A percentile compares a stretch with the other conserved stretches of the same genome.
These are phyloP conservation scores for Hypselothyrea guttata DNA, from an alignment of 2,888 invertebrate species.

Conservation along the genomic window DNA sequence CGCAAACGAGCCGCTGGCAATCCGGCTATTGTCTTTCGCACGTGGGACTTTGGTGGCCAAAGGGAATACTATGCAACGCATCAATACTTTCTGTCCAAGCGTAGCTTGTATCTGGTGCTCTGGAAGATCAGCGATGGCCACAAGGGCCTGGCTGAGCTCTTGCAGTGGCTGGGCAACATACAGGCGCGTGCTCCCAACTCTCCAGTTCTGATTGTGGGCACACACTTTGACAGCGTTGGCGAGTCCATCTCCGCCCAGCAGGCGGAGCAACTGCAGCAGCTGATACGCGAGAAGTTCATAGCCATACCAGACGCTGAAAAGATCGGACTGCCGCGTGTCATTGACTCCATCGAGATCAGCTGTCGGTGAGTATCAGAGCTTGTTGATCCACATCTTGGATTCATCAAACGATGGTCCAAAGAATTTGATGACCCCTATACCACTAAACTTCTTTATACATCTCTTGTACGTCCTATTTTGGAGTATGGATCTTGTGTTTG, in stretches of 20 bases:
- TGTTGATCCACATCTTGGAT: too few species aligned
- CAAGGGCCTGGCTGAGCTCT: constrained; percentile 93
- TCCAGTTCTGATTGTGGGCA: constrained; percentile 97
- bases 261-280: constrained; percentile 91
- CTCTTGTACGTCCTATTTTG: too few species aligned
- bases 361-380: constrained; percentile 80
- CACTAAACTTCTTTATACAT: too few species aligned
- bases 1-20: constrained; percentile 88
- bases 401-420: too few species aligned
- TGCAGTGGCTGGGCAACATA: constrained; percentile 98
- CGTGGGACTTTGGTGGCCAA: constrained; percentile 99
- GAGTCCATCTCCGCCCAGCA: constrained; percentile 81
- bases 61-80: constrained; percentile 99
- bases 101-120: constrained; percentile 96
- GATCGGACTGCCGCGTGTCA: constrained; percentile 94
- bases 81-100: constrained; percentile 97
- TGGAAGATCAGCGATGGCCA: constrained; percentile 97
- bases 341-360: constrained; percentile 96
- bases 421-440: too few species aligned
- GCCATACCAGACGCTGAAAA: constrained; percentile 98
- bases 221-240: constrained; percentile 93
- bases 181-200: constrained; percentile 97
- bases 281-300: constrained; percentile 93
- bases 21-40: constrained; percentile 93
- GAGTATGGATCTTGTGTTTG: too few species aligned